A percentile compares a stretch with the other conserved stretches of the same genome.
Evolutionary conservation across 35 echinoderm and acorn worm genomes (phyloP).

Genomic region (Heliocidaris tuberculata): DNA sequence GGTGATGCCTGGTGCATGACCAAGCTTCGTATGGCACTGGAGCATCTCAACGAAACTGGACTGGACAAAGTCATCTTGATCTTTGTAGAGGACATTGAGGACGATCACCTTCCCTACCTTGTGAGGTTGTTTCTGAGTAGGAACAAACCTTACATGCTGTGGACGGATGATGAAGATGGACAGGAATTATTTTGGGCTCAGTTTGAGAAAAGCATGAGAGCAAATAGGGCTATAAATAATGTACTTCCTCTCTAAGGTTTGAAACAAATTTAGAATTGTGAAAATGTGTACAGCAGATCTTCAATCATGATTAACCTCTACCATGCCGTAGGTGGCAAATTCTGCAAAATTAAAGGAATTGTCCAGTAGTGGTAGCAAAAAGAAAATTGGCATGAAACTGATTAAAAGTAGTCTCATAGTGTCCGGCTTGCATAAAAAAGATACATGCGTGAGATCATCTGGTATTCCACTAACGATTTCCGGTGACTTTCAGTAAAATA

Average conservation of each 20-base stretch:
- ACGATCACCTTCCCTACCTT: not conserved
- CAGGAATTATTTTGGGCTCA: conserved; percentile 14
- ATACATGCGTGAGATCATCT: no score
- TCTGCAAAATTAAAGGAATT: no score
- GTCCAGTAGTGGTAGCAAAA: no score
- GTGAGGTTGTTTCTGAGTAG: conserved; percentile 19
- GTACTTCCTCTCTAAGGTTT: not conserved
- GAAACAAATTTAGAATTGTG: not conserved
- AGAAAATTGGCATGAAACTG: no score
- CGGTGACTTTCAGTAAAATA: no score
- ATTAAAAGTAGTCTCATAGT: no score
- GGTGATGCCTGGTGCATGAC: conserved; percentile 18
- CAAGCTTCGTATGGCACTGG: conserved; percentile 19
- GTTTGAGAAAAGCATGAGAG: conserved; percentile 20
- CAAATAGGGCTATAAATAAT: conserved; percentile 2
- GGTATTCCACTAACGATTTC: no score
- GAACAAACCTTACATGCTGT: not conserved
- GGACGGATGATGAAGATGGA: conserved; percentile 17
- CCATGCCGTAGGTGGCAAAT: no score
- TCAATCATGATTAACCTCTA: no score
- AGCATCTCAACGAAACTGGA: not conserved
- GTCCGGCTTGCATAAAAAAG: no score
- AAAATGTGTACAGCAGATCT: not conserved
- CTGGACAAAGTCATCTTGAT: not conserved
- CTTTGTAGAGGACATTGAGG: conserved; percentile 4